Percentiles rank a stretch among this genome's conserved stretches.
Conservation (phyloP, 2,888 invertebrate species). For the Ligdia adustata region DNA sequence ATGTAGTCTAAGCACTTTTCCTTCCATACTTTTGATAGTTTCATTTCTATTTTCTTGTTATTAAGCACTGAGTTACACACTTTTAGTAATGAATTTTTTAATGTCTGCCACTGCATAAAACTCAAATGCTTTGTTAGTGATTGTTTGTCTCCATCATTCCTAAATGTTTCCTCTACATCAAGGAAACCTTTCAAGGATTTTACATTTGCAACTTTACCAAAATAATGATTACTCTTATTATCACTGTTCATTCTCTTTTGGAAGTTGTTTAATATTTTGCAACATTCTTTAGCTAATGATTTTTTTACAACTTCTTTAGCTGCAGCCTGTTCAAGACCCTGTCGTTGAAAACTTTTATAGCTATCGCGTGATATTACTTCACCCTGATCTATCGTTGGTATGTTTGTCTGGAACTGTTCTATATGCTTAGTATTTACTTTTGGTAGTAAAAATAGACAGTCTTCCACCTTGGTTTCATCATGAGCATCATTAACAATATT, state of each 20-base stretch:
- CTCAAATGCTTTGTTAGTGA: slow-evolving; percentile 72
- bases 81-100: slow-evolving; percentile 65
- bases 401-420: slow-evolving; percentile 1
- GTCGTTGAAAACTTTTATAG: too few species aligned
- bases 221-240: slow-evolving; percentile 44
- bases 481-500: slow-evolving; percentile 50
- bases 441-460: slow-evolving; percentile 11
- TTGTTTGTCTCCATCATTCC: slow-evolving; percentile 53
- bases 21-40: slow-evolving; percentile 70
- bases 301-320: slow-evolving; percentile 44
- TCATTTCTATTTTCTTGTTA: slow-evolving; percentile 65
- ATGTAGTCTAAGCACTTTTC: slow-evolving; percentile 68
- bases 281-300: slow-evolving; percentile 50
- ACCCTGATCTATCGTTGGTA: slow-evolving; percentile 11
- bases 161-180: slow-evolving; percentile 60
- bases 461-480: slow-evolving; percentile 32
- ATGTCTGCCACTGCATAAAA: slow-evolving; percentile 82
- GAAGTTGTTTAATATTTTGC: slow-evolving; percentile 40
- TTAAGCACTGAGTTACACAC: slow-evolving; percentile 50
- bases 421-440: neutral
- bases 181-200: slow-evolving; percentile 59
- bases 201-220: slow-evolving; percentile 55
- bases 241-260: slow-evolving; percentile 31
- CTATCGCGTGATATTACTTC: slow-evolving; percentile 24
- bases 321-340: too few species aligned